phyloP scores from a whole-genome alignment of 1,140 invertebrate species.

The Gryllus bimaculatus region DNA sequence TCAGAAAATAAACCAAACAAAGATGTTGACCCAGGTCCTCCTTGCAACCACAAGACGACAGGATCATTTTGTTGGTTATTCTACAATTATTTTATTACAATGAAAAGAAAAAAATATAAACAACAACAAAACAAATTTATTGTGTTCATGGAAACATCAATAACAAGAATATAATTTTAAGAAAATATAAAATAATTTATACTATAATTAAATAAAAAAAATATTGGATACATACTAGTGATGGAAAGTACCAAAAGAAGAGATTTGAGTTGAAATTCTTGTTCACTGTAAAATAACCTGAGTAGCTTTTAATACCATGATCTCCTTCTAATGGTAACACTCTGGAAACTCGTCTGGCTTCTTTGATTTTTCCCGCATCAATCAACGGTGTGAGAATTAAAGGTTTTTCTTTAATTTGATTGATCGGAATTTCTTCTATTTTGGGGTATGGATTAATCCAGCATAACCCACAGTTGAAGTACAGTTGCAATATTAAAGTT shows the following conservation, averaged over 20 bases:
- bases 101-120: too few relatives aligned
- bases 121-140: too few relatives aligned
- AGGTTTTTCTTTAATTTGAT: neutral
- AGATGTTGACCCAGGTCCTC: slow-evolving; percentile 69
- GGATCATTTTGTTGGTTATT: slow-evolving; percentile 39
- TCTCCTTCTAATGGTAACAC: neutral
- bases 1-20: slow-evolving; percentile 73
- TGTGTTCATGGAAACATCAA: too few relatives aligned
- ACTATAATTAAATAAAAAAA: neutral
- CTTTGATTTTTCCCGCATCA: slow-evolving; percentile 30
- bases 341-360: slow-evolving; percentile 6
- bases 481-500: too few relatives aligned
- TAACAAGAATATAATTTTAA: too few relatives aligned
- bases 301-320: slow-evolving; percentile 38
- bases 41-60: slow-evolving; percentile 77
- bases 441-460: neutral
- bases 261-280: slow-evolving; percentile 67
- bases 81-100: slow-evolving; percentile 3
- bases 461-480: too few relatives aligned
- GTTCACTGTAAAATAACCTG: slow-evolving; percentile 67
- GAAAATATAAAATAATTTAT: too few relatives aligned
- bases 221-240: slow-evolving; percentile 32
- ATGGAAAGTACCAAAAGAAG: slow-evolving; percentile 86
- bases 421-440: neutral
- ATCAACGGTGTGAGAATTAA: slow-evolving; percentile 32